Evolutionary conservation across 1,140 invertebrate species (phyloP), one percentile per base, ranked within the genome.

Genomic region (Sycobia sp.): DNA sequence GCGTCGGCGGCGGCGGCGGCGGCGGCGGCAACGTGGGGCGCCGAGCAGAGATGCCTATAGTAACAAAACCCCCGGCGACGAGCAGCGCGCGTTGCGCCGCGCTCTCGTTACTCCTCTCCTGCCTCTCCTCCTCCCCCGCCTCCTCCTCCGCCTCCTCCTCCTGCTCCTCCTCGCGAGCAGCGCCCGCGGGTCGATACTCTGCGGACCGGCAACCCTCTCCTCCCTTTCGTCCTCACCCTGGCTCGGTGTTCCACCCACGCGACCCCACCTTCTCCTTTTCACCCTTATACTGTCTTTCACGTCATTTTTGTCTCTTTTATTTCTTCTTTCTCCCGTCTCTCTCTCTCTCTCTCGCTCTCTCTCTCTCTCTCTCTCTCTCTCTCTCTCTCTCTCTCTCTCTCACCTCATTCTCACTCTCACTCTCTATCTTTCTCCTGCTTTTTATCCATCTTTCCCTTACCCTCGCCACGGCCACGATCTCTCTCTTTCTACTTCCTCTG

Each of bases 141-240:
- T n/a, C n/a, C n/a, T n/a, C n/a, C n/a, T n/a, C n/a, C n/a, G n/a
- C n/a, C n/a, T n/a, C n/a, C n/a, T n/a, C n/a, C n/a, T n/a, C n/a
- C 16, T 16, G 1, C n/a, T 74, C 73, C 72, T 67, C 72, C 74
- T 69, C 23, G 25, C 66, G 61, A 73, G 67, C 61, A 34, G n/a
- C n/a, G n/a, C n/a, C n/a, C n/a, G 43, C 73, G 76, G 79, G 77
- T 82, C 79, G 79, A 82, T 82, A 82, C 76, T 80, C 73, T 74
- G 74, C 77, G 75, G 76, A 71, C 75, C 69, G 68, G 67, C 74
- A 72, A 69, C 72, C 68, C 67, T 63, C 55, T 67, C 66, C 66
- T 34, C 62, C 57, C 67, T 67, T 57, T 36, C 58, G 11, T n/a
- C 46, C 14, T 14, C 25, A 25, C 25, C n/a, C 65, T 56, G 58